Evolutionary conservation across 2,113 vertebrate genomes (phyloP).

Genomic region (Perca schrenkii): DNA sequence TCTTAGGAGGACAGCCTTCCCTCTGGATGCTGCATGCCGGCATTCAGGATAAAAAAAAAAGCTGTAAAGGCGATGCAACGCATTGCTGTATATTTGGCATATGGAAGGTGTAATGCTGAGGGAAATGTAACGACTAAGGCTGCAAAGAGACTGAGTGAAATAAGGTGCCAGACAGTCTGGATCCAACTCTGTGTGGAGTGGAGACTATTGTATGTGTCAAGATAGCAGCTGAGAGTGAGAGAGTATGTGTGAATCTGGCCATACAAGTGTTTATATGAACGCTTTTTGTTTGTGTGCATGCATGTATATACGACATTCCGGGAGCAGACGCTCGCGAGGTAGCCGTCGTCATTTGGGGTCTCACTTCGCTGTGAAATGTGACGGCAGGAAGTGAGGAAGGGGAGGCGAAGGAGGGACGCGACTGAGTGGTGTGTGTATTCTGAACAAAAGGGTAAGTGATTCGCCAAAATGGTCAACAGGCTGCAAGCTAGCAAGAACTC

Average conservation of each 20-base stretch:
- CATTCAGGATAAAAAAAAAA: constrained; percentile 4
- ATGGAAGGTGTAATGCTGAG: constrained; percentile 14
- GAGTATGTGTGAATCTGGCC: constrained; percentile 40
- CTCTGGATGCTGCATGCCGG: constrained; percentile 19
- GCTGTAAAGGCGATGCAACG: not conserved
- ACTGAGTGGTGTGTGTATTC: constrained; percentile 16
- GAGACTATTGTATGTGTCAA: constrained; percentile 47
- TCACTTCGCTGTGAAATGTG: constrained; percentile 68
- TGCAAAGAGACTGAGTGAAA: constrained; percentile 30
- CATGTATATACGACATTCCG: constrained; percentile 6
- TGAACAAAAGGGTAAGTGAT: constrained; percentile 30
- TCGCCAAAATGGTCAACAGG: constrained; percentile 15
- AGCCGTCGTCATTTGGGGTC: constrained; percentile 21
- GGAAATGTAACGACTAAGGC: constrained; percentile 36
- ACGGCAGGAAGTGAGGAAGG: constrained; percentile 53
- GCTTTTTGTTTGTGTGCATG: constrained; percentile 17
- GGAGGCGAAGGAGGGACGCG: constrained; percentile 10
- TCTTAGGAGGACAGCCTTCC: not conserved
- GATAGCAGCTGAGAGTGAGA: constrained; percentile 48
- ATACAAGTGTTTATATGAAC: constrained; percentile 7
- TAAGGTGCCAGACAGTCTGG: constrained; percentile 74
- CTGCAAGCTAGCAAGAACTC: constrained; percentile 16
- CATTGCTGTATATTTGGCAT: constrained; percentile 37
- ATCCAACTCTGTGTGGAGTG: constrained; percentile 40
- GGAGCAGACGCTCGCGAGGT: not conserved